Evolutionary conservation across 1,140 invertebrate species (phyloP), one percentile per base, ranked within the genome.

Genomic region (Notospermus geniculatus): DNA sequence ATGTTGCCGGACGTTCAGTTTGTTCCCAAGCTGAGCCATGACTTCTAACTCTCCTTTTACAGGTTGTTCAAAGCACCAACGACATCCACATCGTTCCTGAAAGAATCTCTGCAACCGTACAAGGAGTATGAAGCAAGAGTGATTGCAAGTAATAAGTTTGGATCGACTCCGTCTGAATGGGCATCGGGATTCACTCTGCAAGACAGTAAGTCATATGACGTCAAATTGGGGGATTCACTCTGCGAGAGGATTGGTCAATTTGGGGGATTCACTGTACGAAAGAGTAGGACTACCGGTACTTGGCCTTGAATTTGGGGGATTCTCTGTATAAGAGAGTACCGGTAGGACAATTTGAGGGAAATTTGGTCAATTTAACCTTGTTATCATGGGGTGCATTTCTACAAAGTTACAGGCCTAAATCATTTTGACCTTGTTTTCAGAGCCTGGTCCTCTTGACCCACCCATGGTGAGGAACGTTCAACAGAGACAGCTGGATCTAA

Each of bases 151-250:
- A 80, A 80, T 58, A 70, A 62, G 32, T 57, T 68, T 57, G 80
- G 78, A 1, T 52, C 57, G n/a, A 73, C 72, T 2, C 58, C 59
- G 5, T 79, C 80, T 25, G 62, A 62, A 2, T 81, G 80, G 80
- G 64, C 67, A 2, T 63, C 68, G 15, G 32, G 70, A 15, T 65
- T 67, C 28, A 80, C 78, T 22, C 68, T 60, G 57, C 74, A 79
- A 54, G 78, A 78, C 66, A 71, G 78, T 80, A 61, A 75, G 78
- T 70, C n/a, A n/a, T n/a, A n/a, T n/a, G n/a, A n/a, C n/a, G n/a
- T n/a, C n/a, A n/a, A n/a, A n/a, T n/a, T n/a, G n/a, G n/a, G n/a
- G n/a, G n/a, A n/a, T n/a, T n/a, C n/a, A n/a, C n/a, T n/a, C n/a
- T n/a, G n/a, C n/a, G n/a, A n/a, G n/a, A n/a, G n/a, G n/a, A n/a